A percentile compares a stretch with the other conserved stretches of the same genome.
Evolutionary conservation across 1,140 invertebrate species (phyloP).

Genomic region (Trypoxylus dichotomus): DNA sequence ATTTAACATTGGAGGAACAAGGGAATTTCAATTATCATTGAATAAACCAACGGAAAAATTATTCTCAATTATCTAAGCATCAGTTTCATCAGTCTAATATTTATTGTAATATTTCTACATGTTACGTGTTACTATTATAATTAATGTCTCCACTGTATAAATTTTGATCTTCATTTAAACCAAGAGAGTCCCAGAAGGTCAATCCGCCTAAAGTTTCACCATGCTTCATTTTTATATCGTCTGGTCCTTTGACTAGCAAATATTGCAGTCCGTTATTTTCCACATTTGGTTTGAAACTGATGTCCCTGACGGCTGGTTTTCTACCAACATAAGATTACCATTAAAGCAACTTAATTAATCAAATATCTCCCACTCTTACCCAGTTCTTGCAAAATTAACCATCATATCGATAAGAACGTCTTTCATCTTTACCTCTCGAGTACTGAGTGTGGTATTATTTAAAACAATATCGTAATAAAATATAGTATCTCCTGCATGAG

Average conservation of each 20-base stretch:
- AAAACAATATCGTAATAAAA: background rate
- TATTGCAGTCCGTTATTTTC: background rate
- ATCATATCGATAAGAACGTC: slow-evolving; percentile 5
- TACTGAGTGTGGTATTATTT: background rate
- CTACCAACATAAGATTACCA: background rate
- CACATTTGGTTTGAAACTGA: background rate
- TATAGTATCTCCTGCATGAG: background rate
- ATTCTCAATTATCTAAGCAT: no score
- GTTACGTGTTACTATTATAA: no score
- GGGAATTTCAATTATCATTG: no score
- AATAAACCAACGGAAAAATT: no score
- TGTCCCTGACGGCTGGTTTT: background rate
- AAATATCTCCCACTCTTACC: background rate
- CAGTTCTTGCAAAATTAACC: background rate
- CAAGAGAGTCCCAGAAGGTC: slow-evolving; percentile 17
- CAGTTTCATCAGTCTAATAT: no score
- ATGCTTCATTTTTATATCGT: slow-evolving; percentile 2
- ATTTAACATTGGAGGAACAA: no score
- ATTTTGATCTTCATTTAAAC: slow-evolving; percentile 3
- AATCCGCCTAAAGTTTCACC: background rate
- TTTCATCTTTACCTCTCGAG: slow-evolving; percentile 10
- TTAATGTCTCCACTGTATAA: background rate
- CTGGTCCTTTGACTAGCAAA: background rate
- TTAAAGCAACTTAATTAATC: background rate
- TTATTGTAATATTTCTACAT: no score